A percentile compares a stretch with the other conserved stretches of the same genome.
Conservation (phyloP, 2,113 vertebrate genomes). For the Platysternon megacephalum region DNA sequence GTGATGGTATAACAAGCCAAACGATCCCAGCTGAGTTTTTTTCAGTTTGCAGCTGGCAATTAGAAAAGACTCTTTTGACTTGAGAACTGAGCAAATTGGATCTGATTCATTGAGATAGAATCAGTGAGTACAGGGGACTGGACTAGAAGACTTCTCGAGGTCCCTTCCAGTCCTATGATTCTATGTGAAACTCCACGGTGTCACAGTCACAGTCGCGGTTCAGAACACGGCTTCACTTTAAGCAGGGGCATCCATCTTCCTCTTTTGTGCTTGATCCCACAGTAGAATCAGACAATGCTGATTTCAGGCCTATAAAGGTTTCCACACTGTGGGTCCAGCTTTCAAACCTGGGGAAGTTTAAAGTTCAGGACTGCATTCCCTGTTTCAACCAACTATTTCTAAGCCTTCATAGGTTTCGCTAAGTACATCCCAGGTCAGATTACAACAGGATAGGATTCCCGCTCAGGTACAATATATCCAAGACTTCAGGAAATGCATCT, state of each 20-base stretch:
- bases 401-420: constrained; percentile 31
- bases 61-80: accelerated
- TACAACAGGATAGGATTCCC: background rate
- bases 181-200: accelerated
- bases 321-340: background rate
- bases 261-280: background rate
- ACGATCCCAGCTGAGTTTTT: background rate
- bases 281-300: background rate
- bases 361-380: background rate
- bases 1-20: background rate
- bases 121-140: too few species aligned
- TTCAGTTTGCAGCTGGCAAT: background rate
- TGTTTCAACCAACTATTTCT: background rate
- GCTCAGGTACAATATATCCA: constrained; percentile 28
- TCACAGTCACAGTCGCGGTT: background rate
- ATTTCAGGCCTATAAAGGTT: background rate
- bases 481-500: constrained; percentile 69
- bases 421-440: background rate
- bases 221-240: background rate
- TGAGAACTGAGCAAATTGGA: background rate
- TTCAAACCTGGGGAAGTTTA: background rate
- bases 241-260: background rate
- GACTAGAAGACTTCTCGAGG: background rate
- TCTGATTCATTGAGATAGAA: background rate
- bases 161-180: background rate